Conservation (phyloP, 1,140 invertebrate species). For the Lepidostoma basale region DNA sequence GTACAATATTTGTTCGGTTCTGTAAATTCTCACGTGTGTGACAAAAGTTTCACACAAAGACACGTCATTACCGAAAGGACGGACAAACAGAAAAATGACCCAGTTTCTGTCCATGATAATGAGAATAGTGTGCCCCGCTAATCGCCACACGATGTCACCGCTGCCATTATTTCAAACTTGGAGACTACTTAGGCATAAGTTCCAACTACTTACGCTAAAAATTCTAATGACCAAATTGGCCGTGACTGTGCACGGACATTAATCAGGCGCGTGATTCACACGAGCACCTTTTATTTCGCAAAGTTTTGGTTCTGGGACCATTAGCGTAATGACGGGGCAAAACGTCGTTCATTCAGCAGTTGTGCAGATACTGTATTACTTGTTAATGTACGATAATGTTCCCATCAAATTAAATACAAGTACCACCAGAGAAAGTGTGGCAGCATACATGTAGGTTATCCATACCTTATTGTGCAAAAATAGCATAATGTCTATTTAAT, state of each 20-base stretch:
- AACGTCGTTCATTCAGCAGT: no score
- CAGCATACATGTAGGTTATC: no score
- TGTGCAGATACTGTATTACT: no score
- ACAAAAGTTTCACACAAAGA: neutral
- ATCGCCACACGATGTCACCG: neutral
- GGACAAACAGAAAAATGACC: constrained; percentile 5
- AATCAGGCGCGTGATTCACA: neutral
- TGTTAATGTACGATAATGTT: no score
- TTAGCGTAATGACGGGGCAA: neutral
- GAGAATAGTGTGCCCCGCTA: neutral
- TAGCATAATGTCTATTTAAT: no score
- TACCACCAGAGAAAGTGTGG: no score
- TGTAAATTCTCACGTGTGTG: no score
- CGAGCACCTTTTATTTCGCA: neutral
- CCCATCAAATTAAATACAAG: no score
- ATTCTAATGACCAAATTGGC: neutral
- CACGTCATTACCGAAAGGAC: constrained; percentile 1
- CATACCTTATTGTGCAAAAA: no score
- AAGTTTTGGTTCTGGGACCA: neutral
- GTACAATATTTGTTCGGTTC: no score
- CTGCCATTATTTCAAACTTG: constrained; percentile 25
- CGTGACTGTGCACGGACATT: constrained; percentile 5
- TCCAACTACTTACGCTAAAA: constrained; percentile 20
- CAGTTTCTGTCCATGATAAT: neutral
- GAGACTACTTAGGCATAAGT: constrained; percentile 30